These are phyloP conservation scores for Natrix natrix DNA, from an alignment of 2,797 vertebrate species.

Conservation along the genomic window DNA sequence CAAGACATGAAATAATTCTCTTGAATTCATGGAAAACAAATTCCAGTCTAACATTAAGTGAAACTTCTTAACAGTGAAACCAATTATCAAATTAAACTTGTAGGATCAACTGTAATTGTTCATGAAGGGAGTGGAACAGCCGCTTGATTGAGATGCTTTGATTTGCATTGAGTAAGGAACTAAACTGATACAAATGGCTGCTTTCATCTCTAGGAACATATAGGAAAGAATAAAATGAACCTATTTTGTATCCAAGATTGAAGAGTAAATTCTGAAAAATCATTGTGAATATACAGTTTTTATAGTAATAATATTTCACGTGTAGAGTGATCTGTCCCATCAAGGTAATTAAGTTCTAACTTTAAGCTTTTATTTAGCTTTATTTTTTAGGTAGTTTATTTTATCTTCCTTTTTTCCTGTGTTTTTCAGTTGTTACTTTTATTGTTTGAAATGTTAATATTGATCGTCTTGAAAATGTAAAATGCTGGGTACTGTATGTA, in stretches of 20 bases:
- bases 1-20: not conserved
- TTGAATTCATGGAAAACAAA: not conserved
- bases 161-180: not conserved
- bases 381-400: not conserved
- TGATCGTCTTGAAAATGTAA: not conserved
- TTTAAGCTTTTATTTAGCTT: not conserved
- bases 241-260: not conserved
- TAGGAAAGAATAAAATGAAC: not conserved
- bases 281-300: not conserved
- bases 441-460: not conserved
- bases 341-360: not conserved
- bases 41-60: not conserved
- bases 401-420: not conserved
- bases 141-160: not conserved
- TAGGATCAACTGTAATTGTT: not conserved
- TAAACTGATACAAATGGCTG: not conserved
- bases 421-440: not conserved
- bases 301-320: not conserved
- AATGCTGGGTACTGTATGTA: not conserved
- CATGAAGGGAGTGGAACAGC: not conserved
- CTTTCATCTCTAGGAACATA: not conserved
- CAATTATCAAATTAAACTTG: not conserved
- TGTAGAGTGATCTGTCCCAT: not conserved
- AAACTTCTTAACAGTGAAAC: not conserved
- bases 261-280: not conserved